Evolutionary conservation across 2,797 vertebrate genomes (phyloP).

Genomic region (Perodicticus potto): DNA sequence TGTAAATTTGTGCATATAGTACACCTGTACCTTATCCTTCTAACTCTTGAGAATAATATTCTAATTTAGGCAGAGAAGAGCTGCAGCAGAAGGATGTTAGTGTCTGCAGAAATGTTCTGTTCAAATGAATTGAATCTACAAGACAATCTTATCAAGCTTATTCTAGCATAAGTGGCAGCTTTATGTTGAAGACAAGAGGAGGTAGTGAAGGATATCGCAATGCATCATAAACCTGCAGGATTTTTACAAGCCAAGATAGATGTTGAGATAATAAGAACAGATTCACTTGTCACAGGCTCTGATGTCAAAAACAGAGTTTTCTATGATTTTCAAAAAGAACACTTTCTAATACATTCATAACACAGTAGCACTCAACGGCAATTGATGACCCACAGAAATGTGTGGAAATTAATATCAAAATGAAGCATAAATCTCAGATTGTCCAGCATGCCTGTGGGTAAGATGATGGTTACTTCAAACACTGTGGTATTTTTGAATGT

Average conservation of each 20-base stretch:
- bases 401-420: slow-evolving; percentile 43
- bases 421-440: background rate
- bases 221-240: slow-evolving; percentile 75
- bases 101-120: slow-evolving; percentile 62
- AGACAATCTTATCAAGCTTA: slow-evolving; percentile 68
- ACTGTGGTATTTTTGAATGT: slow-evolving; percentile 9
- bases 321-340: slow-evolving; percentile 53
- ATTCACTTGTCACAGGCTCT: slow-evolving; percentile 71
- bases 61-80: slow-evolving; percentile 48
- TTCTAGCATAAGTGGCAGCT: slow-evolving; percentile 69
- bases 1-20: slow-evolving; percentile 59
- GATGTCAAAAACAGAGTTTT: slow-evolving; percentile 55
- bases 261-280: slow-evolving; percentile 74
- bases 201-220: slow-evolving; percentile 52
- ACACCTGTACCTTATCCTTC: slow-evolving; percentile 35
- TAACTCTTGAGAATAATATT: slow-evolving; percentile 28
- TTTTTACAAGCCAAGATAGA: slow-evolving; percentile 71
- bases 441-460: background rate
- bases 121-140: slow-evolving; percentile 65
- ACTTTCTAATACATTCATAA: slow-evolving; percentile 30
- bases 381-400: slow-evolving; percentile 7
- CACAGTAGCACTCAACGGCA: background rate
- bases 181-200: slow-evolving; percentile 69
- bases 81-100: background rate
- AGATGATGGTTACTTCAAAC: slow-evolving; percentile 15